Evolutionary conservation across 2,113 vertebrate species (phyloP).

Genomic region (Malaclemys terrapin): DNA sequence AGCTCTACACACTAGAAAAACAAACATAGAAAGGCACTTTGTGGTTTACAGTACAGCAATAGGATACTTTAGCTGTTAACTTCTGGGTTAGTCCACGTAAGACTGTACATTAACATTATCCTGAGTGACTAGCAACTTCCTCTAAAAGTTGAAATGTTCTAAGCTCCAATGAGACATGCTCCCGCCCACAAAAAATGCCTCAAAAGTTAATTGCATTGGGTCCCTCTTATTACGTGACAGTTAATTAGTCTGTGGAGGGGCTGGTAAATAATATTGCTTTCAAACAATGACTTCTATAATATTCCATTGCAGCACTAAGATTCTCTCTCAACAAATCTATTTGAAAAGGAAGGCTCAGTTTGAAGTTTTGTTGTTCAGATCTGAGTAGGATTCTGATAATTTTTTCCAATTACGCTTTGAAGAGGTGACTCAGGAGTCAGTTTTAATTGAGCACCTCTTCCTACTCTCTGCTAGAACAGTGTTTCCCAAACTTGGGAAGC

Average conservation of each 20-base stretch:
- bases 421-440: not conserved
- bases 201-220: not conserved
- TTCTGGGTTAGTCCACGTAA: not conserved
- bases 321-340: not conserved
- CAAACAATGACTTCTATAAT: not conserved
- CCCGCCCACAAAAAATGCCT: not conserved
- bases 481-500: too few species aligned
- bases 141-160: not conserved
- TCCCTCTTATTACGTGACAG: not conserved
- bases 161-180: not conserved
- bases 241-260: not conserved
- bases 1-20: not conserved
- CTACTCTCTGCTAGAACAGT: not conserved
- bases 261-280: not conserved
- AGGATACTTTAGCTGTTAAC: not conserved
- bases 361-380: not conserved
- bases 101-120: not conserved
- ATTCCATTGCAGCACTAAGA: not conserved
- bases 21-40: not conserved
- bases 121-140: not conserved
- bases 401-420: not conserved
- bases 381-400: not conserved
- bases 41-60: not conserved
- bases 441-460: not conserved
- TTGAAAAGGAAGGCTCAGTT: not conserved